A percentile compares a stretch with the other conserved stretches of the same genome.
phyloP scores from a whole-genome alignment of 2,888 invertebrate species.

The Amorpha juglandis region DNA sequence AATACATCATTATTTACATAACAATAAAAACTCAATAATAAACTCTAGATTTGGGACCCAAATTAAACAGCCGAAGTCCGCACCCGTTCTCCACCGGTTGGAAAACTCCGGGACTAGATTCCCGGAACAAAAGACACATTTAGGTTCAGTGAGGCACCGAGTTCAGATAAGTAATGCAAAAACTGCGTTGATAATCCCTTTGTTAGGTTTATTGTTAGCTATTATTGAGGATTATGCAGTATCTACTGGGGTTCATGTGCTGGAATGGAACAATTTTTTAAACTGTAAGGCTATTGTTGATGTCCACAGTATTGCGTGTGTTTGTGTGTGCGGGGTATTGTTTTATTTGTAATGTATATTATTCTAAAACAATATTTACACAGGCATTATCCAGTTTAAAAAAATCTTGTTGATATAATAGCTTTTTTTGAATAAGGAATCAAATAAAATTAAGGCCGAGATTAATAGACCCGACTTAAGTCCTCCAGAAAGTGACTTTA shows the following conservation, averaged over 20 bases:
- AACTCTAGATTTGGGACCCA: not conserved
- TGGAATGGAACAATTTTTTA: not conserved
- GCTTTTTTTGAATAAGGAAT: too few relatives aligned
- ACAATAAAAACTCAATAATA: not conserved
- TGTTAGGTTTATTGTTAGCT: slow-evolving; percentile 36
- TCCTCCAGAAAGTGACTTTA: too few relatives aligned
- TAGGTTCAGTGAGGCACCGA: slow-evolving; percentile 56
- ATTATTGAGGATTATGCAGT: slow-evolving; percentile 21
- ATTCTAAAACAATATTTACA: too few relatives aligned
- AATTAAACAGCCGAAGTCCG: slow-evolving; percentile 13
- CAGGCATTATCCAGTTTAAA: too few relatives aligned
- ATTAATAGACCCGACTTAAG: too few relatives aligned
- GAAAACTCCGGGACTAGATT: slow-evolving; percentile 27
- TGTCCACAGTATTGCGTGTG: not conserved
- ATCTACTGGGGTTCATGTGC: slow-evolving; percentile 7
- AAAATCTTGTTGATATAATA: too few relatives aligned
- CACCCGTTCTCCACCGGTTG: not conserved
- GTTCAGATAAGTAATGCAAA: slow-evolving; percentile 52
- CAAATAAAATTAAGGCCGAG: too few relatives aligned
- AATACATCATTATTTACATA: too few relatives aligned
- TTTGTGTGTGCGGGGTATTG: not conserved
- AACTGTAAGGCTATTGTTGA: not conserved
- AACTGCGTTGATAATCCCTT: slow-evolving; percentile 41
- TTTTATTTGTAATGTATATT: not conserved
- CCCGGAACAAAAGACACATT: slow-evolving; percentile 60